A percentile compares a stretch with the other conserved stretches of the same genome.
These are phyloP conservation scores for Archaeoteleia sp. DNA, from an alignment of 2,888 invertebrate genomes.

Conservation along the genomic window DNA sequence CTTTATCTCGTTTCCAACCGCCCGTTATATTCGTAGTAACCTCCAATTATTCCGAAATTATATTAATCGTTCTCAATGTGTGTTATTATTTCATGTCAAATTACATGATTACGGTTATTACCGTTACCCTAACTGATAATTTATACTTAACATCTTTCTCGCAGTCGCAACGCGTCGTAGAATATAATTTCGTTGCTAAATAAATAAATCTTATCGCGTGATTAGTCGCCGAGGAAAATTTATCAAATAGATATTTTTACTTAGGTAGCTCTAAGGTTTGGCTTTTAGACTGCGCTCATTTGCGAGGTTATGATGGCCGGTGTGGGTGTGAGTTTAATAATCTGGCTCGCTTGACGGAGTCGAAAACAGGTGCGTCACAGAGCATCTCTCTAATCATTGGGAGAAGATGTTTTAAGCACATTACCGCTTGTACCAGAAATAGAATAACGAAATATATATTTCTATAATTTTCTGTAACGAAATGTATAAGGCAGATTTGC, in stretches of 20 bases:
- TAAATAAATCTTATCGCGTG: too few relatives aligned
- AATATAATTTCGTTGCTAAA: too few relatives aligned
- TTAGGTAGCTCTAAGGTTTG: neutral
- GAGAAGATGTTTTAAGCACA: neutral
- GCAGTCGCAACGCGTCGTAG: too few relatives aligned
- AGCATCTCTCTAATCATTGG: slow-evolving; percentile 2
- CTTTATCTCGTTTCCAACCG: neutral
- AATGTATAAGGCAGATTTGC: too few relatives aligned
- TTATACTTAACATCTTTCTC: too few relatives aligned
- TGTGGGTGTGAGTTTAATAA: slow-evolving; percentile 14
- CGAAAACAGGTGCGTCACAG: slow-evolving; percentile 7
- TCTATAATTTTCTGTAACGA: too few relatives aligned
- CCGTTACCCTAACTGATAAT: too few relatives aligned
- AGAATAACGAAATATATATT: slow-evolving; percentile 1
- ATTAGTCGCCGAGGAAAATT: too few relatives aligned
- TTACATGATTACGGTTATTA: too few relatives aligned
- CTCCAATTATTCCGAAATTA: neutral
- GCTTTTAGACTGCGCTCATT: neutral
- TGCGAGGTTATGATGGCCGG: neutral
- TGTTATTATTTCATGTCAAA: too few relatives aligned
- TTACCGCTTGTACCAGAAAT: neutral
- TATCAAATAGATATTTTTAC: too few relatives aligned
- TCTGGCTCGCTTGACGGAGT: slow-evolving; percentile 7
- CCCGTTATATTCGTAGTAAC: neutral
- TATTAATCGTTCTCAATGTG: neutral